Evolutionary conservation across 2,797 vertebrate species (phyloP), one percentile per base, ranked within the genome.

Genomic region (Pantherophis vulpinus): DNA sequence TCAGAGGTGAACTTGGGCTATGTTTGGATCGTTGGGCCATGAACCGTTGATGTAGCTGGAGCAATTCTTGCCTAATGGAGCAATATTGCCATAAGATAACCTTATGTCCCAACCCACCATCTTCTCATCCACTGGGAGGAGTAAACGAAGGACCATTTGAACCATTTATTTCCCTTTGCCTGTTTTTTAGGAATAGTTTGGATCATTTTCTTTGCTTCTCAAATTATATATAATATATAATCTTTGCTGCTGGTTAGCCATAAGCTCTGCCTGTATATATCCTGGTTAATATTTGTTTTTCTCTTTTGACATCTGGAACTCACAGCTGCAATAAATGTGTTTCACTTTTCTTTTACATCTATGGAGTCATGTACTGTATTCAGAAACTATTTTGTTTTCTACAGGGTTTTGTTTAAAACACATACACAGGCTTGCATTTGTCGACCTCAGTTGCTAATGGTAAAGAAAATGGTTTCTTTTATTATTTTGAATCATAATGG

Each of bases 401-500:
- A 96, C 93, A 92, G 92, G 91, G 91, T 86, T 91, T 89, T 32
- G n/a, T 93, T 88, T 2, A 25, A 90, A 96, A 92, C 74, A 23
- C 61, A 83, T 27, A 92, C 9, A 10, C 2, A 42, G 92, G 51
- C n/a, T 87, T 93, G 79, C 87, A 90, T 88, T 95, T 92, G 56
- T 42, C 95, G 92, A 95, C 95, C 96, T 94, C 93, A 94, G 83
- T 56, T 93, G 92, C 89, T 95, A 93, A 89, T 93, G 90, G 93
- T 93, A 92, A 95, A 93, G 63, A 87, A 89, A 92, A 92, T 59
- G 37, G 87, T 37, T 94, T 96, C 56, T 55, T 51, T 95, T 95
- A 92, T 54, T 94, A 87, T 95, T 96, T 92, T 94, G 29, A 95
- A 91, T 96, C 95, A 94, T 95, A 96, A 96, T 37, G 59, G 94